These are phyloP conservation scores for Patella ulyssiponensis DNA, from an alignment of 2,888 invertebrate genomes.

Conservation along the genomic window DNA sequence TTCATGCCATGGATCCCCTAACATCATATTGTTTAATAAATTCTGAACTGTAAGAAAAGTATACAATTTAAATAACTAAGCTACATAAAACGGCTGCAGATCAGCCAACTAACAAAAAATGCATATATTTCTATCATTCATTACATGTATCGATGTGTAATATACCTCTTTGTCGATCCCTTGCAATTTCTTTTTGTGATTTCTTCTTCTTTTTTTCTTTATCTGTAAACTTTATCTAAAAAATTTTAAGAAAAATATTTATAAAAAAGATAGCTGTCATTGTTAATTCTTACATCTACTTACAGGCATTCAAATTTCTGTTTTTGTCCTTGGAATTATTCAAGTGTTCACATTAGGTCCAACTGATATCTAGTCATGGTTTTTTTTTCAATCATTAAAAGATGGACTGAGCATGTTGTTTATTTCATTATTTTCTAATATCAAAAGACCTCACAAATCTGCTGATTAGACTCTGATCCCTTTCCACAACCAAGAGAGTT, in stretches of 20 bases:
- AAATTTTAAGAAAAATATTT: not conserved
- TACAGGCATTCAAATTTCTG: not conserved
- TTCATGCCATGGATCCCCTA: constrained; percentile 62
- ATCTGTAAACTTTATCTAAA: constrained; percentile 59
- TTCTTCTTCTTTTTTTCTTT: constrained; percentile 39
- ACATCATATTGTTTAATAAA: constrained; percentile 52
- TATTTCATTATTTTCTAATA: too few species aligned
- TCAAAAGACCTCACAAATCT: too few species aligned
- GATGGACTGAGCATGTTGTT: too few species aligned
- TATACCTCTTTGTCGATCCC: constrained; percentile 49
- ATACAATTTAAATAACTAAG: constrained; percentile 17
- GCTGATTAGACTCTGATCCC: too few species aligned
- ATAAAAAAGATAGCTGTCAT: constrained; percentile 9
- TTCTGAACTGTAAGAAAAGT: constrained; percentile 44
- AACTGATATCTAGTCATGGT: too few species aligned
- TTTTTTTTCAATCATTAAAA: too few species aligned
- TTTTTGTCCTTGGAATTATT: not conserved
- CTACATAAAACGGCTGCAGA: not conserved
- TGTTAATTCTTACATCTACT: not conserved
- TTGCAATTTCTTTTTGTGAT: constrained; percentile 53
- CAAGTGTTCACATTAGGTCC: not conserved
- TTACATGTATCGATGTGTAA: not conserved
- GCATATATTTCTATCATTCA: constrained; percentile 3
- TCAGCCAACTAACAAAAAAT: not conserved
- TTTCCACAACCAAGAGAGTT: too few species aligned